Evolutionary conservation across 2,797 vertebrate genomes (phyloP).

Genomic region (Rhincodon typus): DNA sequence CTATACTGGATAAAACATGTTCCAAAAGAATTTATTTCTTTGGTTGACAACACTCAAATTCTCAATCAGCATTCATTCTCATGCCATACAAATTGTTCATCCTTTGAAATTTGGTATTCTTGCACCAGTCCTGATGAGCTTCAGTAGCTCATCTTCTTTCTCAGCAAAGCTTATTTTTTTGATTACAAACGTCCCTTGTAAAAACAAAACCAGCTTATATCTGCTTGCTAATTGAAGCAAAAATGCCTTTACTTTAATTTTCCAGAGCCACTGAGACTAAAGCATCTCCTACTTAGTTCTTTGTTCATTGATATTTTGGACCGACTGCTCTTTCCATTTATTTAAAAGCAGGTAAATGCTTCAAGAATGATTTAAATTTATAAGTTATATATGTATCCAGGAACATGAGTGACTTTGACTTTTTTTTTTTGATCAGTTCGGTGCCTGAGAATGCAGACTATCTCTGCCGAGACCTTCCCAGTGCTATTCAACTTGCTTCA

Average conservation of each 20-base stretch:
- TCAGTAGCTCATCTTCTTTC: neutral
- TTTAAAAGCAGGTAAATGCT: neutral
- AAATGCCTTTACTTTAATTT: neutral
- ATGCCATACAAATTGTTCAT: too few species aligned
- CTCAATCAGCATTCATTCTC: too few species aligned
- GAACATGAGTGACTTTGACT: neutral
- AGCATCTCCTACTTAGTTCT: neutral
- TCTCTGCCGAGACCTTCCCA: constrained; percentile 56
- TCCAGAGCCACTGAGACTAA: neutral
- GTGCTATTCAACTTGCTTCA: constrained; percentile 49
- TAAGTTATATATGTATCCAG: neutral
- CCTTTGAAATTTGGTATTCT: too few species aligned
- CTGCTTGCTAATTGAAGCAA: neutral
- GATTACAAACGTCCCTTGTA: neutral
- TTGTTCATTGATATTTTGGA: neutral
- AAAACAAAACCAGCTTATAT: neutral
- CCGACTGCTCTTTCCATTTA: too few species aligned
- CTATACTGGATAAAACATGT: neutral
- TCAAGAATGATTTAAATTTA: neutral
- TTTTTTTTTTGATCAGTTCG: constrained; percentile 46
- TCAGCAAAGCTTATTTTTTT: neutral
- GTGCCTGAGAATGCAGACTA: constrained; percentile 59
- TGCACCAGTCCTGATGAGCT: too few species aligned
- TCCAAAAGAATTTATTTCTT: neutral
- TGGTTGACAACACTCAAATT: too few species aligned